Percentiles rank a stretch among this genome's conserved stretches.
Conservation (phyloP, 2,113 vertebrate genomes). For the Notothenia rossii region DNA sequence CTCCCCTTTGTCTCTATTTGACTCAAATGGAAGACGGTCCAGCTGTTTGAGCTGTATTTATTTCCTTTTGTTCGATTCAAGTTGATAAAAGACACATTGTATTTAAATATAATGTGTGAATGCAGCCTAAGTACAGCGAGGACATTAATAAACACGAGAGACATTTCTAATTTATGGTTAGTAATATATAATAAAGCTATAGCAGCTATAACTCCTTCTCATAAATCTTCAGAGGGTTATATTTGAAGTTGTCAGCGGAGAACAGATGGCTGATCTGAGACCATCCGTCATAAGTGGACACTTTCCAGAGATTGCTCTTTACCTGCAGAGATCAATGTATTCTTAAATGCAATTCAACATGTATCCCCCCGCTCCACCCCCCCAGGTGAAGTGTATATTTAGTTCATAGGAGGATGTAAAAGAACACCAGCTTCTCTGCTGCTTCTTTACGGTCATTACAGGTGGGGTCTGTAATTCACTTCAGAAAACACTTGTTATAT, state of each 20-base stretch:
- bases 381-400: conserved; percentile 6
- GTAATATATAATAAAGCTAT: neutral
- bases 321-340: conserved; percentile 20
- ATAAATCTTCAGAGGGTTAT: neutral
- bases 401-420: conserved; percentile 37
- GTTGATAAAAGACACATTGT: neutral
- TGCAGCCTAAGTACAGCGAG: neutral
- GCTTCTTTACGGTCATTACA: neutral
- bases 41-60: neutral
- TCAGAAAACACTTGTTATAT: too few species aligned
- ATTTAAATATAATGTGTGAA: neutral
- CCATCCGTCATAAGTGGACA: conserved; percentile 16
- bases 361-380: neutral
- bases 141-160: conserved; percentile 7
- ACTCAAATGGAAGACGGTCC: neutral
- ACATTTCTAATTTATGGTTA: neutral
- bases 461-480: too few species aligned
- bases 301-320: conserved; percentile 33
- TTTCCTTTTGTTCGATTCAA: neutral
- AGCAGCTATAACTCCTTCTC: too few species aligned
- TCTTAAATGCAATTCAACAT: neutral
- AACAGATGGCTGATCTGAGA: conserved; percentile 37
- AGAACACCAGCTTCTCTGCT: neutral
- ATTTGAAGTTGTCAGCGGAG: neutral
- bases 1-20: neutral